These are phyloP conservation scores for Pristionchus japonicus DNA, from an alignment of 2,888 invertebrate species.

Conservation along the genomic window DNA sequence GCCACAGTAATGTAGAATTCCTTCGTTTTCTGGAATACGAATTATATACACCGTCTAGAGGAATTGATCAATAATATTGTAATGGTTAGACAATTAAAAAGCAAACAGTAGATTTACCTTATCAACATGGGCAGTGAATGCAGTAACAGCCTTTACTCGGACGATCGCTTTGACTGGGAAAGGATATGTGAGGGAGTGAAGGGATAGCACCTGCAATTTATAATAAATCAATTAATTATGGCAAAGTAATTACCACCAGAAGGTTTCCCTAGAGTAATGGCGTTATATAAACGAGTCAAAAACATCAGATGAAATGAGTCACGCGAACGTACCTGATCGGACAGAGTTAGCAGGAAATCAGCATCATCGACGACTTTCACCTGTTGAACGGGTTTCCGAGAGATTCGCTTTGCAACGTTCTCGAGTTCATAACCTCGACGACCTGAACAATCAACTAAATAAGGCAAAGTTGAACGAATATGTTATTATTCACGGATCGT, in stretches of 20 bases:
- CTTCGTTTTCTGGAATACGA: conserved; percentile 52
- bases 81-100: too few relatives aligned
- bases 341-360: conserved; percentile 37
- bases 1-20: conserved; percentile 63
- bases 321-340: neutral
- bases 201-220: conserved; percentile 30
- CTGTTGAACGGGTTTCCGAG: conserved; percentile 43
- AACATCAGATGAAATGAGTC: neutral
- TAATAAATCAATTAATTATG: too few relatives aligned
- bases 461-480: neutral
- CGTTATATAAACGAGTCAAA: too few relatives aligned
- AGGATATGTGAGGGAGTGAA: conserved; percentile 29
- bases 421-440: conserved; percentile 42
- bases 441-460: neutral
- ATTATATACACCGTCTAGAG: neutral
- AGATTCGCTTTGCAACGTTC: conserved; percentile 17
- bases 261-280: too few relatives aligned
- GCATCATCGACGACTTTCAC: conserved; percentile 45
- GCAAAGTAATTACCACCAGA: too few relatives aligned
- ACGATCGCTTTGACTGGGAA: conserved; percentile 45
- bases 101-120: conserved; percentile 6
- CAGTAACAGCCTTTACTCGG: conserved; percentile 47
- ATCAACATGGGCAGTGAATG: conserved; percentile 53
- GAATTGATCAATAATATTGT: too few relatives aligned
- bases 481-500: too few relatives aligned